These are phyloP conservation scores for Allolobophora icterica DNA, from an alignment of 2,888 invertebrate species.

Conservation along the genomic window DNA sequence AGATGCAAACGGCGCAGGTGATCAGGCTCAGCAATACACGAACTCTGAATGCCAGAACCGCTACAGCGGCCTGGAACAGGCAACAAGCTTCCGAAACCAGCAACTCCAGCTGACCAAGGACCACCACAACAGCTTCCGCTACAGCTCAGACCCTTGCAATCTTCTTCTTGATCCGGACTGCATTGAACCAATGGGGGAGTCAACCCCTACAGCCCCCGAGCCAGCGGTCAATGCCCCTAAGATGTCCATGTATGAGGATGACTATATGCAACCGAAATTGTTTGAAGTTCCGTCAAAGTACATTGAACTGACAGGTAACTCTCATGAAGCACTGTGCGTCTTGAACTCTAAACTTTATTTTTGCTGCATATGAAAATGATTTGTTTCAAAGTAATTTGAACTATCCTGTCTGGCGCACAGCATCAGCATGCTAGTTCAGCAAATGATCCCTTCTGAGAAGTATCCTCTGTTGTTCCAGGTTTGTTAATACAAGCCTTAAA, in stretches of 20 bases:
- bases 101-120: background rate
- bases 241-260: constrained; percentile 14
- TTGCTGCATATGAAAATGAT: background rate
- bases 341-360: background rate
- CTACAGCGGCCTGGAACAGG: constrained; percentile 19
- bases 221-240: background rate
- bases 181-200: background rate
- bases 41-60: background rate
- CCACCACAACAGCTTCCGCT: constrained; percentile 27
- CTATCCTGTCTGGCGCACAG: background rate
- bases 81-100: background rate
- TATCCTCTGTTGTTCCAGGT: background rate
- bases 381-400: background rate
- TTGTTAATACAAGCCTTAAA: background rate
- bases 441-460: background rate
- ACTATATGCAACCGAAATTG: constrained; percentile 2
- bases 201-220: background rate
- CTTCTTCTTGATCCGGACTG: background rate
- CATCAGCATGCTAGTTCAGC: background rate
- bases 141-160: constrained; percentile 10
- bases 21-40: background rate
- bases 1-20: background rate
- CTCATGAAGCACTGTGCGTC: background rate
- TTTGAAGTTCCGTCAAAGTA: background rate
- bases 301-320: background rate